phyloP scores from a whole-genome alignment of 2,797 vertebrate genomes.

The Alectoris magna region DNA sequence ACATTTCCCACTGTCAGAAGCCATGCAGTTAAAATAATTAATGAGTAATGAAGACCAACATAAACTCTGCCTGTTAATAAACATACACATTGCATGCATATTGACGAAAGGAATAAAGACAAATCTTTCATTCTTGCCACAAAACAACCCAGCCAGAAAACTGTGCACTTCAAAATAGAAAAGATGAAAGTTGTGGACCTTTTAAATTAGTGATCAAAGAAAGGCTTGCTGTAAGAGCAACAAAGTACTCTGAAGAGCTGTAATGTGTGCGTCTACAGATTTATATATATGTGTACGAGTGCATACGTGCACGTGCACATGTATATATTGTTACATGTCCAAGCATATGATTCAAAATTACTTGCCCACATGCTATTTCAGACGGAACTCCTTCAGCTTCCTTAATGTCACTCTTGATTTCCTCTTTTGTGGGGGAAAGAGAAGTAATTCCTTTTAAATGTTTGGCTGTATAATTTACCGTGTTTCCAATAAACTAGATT shows the following conservation, averaged over 20 bases:
- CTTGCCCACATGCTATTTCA: background rate
- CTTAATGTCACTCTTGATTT: background rate
- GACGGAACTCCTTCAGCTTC: background rate
- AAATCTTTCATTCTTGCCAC: constrained; percentile 10
- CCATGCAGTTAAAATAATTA: constrained; percentile 1
- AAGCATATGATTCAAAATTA: background rate
- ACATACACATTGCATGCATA: background rate
- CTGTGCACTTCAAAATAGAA: background rate
- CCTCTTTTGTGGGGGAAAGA: background rate
- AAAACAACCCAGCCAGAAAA: background rate
- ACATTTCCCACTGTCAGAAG: background rate
- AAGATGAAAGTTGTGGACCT: background rate
- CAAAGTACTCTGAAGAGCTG: background rate
- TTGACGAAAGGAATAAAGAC: constrained; percentile 1
- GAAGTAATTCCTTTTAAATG: background rate
- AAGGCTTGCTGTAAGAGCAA: background rate
- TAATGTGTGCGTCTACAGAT: background rate
- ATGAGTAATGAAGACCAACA: background rate
- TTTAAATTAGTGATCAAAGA: background rate
- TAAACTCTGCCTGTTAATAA: background rate
- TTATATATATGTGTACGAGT: background rate
- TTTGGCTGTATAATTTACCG: constrained; percentile 30
- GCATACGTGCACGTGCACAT: background rate
- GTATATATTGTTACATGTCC: background rate
- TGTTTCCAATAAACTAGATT: constrained; percentile 30